Evolutionary conservation across 2,113 vertebrate genomes (phyloP).

Genomic region (Leptobrachium ailaonicum): DNA sequence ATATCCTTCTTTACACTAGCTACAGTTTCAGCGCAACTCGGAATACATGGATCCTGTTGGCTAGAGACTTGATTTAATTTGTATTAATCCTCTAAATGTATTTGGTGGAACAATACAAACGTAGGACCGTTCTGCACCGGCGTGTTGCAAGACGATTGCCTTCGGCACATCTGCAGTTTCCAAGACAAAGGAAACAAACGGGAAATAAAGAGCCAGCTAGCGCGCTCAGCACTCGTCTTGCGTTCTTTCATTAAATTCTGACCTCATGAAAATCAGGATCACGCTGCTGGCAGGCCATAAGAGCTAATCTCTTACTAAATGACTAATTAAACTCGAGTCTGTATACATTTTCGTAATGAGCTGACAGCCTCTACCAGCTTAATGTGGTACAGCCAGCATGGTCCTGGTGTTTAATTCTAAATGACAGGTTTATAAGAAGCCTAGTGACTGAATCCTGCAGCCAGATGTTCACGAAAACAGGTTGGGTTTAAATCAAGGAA

Average conservation of each 20-base stretch:
- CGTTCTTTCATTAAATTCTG: conserved; percentile 58
- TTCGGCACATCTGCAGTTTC: too few species aligned
- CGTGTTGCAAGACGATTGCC: too few species aligned
- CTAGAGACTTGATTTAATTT: neutral
- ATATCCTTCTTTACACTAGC: too few species aligned
- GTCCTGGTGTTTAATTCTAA: conserved; percentile 75
- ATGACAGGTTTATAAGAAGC: conserved; percentile 74
- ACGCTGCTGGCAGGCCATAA: conserved; percentile 66
- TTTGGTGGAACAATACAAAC: neutral
- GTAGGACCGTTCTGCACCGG: neutral
- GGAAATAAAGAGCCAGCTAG: conserved; percentile 53
- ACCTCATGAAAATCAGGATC: conserved; percentile 64
- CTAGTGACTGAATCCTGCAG: conserved; percentile 67
- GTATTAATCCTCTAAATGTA: neutral
- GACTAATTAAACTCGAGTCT: conserved; percentile 85
- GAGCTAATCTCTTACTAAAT: conserved; percentile 70
- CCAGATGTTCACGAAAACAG: conserved; percentile 62
- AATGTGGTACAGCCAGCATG: conserved; percentile 67
- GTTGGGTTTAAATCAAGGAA: conserved; percentile 50
- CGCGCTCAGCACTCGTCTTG: conserved; percentile 63
- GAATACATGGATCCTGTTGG: too few species aligned
- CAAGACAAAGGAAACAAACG: conserved; percentile 39
- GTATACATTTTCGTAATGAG: conserved; percentile 83
- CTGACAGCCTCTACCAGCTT: conserved; percentile 75
- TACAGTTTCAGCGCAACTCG: too few species aligned